Evolutionary conservation across 2,113 vertebrate species (phyloP).

Genomic region (Coptodon bakossiorum): DNA sequence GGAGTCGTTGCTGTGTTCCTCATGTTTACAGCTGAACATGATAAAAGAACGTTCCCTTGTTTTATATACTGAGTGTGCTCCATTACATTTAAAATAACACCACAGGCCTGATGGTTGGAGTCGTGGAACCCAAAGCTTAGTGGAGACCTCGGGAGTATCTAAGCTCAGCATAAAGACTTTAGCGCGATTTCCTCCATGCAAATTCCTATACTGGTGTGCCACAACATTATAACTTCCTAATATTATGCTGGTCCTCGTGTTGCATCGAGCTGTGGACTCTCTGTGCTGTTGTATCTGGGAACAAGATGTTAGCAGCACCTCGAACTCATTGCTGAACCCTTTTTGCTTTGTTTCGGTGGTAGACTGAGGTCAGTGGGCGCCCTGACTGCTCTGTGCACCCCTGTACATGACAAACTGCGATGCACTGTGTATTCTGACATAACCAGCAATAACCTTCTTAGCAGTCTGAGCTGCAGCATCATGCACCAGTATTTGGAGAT

Average conservation of each 20-base stretch:
- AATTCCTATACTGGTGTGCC: neutral
- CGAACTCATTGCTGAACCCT: neutral
- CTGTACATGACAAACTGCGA: neutral
- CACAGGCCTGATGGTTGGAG: neutral
- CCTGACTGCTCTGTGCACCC: neutral
- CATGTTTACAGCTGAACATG: neutral
- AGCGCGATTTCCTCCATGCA: fast-evolving
- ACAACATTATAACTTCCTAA: fast-evolving
- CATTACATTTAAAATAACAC: fast-evolving
- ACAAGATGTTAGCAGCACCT: neutral
- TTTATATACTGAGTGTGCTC: neutral
- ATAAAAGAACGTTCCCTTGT: fast-evolving
- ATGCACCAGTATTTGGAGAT: neutral
- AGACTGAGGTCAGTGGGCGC: neutral
- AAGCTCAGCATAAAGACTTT: neutral
- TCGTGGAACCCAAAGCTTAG: neutral
- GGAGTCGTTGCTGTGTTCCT: neutral
- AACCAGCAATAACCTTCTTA: fast-evolving
- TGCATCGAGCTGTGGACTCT: neutral
- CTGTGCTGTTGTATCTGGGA: neutral
- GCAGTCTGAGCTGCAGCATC: neutral
- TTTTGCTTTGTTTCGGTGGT: too few species aligned
- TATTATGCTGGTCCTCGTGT: neutral
- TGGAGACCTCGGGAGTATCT: neutral
- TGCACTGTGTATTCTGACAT: neutral